Evolutionary conservation across 1,140 invertebrate genomes (phyloP), one percentile per base, ranked within the genome.

Genomic region (Centruroides vittatus): DNA sequence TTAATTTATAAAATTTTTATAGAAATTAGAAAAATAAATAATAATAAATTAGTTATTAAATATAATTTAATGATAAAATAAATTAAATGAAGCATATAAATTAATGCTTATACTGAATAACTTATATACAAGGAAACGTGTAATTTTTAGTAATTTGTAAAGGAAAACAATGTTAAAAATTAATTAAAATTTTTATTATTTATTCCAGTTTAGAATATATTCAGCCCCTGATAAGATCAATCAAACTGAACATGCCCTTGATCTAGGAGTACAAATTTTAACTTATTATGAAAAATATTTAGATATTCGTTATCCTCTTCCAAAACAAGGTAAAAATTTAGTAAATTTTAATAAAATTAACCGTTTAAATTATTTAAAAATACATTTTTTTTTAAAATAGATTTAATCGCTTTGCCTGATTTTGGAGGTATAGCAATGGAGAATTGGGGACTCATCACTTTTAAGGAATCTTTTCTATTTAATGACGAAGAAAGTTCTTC

Each of bases 381-480:
- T n/a, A n/a, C n/a, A 49, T 51, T 54, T 7, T 10, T 49, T 34
- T 57, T 10, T n/a, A n/a, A n/a, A n/a, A n/a, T 13, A 65, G 57
- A 91, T 97, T 66, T 86, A 89, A 5, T 98, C 96, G 79, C 93
- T 91, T 3, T 74, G 96, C 57, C 93, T 91, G 35, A 98, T 96
- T 75, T 87, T 72, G 89, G 89, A 77, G 84, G 86, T 1, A 91
- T 90, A 7, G 93, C 92, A 1, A 97, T 96, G 84, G 93, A 96
- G 74, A 91, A 96, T 76, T 96, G 92, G 93, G 93, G 92, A 3
- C 72, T 95, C 0, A 83, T 89, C 4, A 88, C 84, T 0, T 91
- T 47, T 41, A 78, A 89, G 59, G 92, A 96, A 77, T 84, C 84
- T 0, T 82, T 83, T 58, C 77, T 97, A 60, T 76, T 96, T 60